phyloP scores from a whole-genome alignment of 1,140 invertebrate species.

The Nomia melanderi region DNA sequence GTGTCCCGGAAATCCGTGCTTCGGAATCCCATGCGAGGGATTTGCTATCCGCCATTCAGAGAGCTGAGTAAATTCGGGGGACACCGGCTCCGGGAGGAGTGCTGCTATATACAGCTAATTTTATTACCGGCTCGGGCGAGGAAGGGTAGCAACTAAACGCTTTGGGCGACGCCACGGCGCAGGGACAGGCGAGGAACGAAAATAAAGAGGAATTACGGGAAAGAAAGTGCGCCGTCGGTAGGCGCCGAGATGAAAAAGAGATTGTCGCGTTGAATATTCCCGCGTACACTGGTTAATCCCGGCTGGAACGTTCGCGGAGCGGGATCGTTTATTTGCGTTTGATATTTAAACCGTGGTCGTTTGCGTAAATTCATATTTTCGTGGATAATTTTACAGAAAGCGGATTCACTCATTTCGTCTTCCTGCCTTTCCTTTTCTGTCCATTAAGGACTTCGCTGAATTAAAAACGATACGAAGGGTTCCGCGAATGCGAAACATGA shows the following conservation, averaged over 20 bases:
- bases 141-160: slow-evolving; percentile 4
- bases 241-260: not conserved
- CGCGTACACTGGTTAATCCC: not conserved
- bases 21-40: slow-evolving; percentile 47
- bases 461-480: too few relatives aligned
- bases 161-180: not conserved
- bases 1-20: slow-evolving; percentile 51
- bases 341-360: too few relatives aligned
- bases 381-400: too few relatives aligned
- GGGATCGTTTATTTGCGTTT: slow-evolving; percentile 7
- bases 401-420: too few relatives aligned
- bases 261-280: slow-evolving; percentile 30
- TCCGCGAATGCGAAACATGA: too few relatives aligned
- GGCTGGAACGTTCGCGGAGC: not conserved
- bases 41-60: slow-evolving; percentile 31
- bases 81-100: not conserved
- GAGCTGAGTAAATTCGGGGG: slow-evolving; percentile 42
- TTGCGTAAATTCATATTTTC: too few relatives aligned
- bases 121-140: slow-evolving; percentile 12
- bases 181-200: not conserved
- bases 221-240: not conserved
- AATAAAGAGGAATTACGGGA: slow-evolving; percentile 9
- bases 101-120: slow-evolving; percentile 41
- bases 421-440: too few relatives aligned
- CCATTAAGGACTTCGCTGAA: too few relatives aligned